Evolutionary conservation across 2,888 invertebrate species (phyloP).

Genomic region (Cenopis cana): DNA sequence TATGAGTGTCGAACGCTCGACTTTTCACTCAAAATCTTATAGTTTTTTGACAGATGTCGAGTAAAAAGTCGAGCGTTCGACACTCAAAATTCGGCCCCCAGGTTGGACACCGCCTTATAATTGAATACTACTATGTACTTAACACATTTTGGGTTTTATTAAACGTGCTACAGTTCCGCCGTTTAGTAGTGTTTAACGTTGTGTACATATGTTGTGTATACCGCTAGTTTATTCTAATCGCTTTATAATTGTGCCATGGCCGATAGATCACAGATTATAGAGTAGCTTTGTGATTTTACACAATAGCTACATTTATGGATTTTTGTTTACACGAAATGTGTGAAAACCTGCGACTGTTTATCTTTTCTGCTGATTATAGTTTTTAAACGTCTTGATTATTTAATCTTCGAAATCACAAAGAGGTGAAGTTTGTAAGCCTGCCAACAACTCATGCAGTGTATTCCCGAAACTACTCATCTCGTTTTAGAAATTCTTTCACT

Average conservation of each 20-base stretch:
- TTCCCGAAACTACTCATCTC: neutral
- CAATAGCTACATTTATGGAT: slow-evolving; percentile 35
- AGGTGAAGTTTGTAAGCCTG: neutral
- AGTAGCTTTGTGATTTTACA: slow-evolving; percentile 41
- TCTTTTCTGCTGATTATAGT: neutral
- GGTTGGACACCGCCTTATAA: too few species aligned
- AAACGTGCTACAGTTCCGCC: slow-evolving; percentile 1
- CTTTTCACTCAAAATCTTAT: too few species aligned
- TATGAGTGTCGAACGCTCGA: too few species aligned
- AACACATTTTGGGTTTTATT: neutral
- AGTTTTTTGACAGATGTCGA: too few species aligned
- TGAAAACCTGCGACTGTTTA: slow-evolving; percentile 21
- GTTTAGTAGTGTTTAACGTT: slow-evolving; percentile 27
- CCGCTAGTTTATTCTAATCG: slow-evolving; percentile 54
- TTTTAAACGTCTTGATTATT: neutral
- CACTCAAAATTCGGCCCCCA: too few species aligned
- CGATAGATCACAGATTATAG: slow-evolving; percentile 55
- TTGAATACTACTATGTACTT: neutral
- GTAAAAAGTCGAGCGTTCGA: too few species aligned
- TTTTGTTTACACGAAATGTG: slow-evolving; percentile 36
- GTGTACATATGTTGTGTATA: too few species aligned
- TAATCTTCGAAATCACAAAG: neutral
- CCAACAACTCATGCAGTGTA: neutral
- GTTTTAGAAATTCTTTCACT: too few species aligned
- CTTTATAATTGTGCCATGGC: slow-evolving; percentile 64